Evolutionary conservation across 1,140 invertebrate genomes (phyloP).

Genomic region (Lordiphosa collinella): DNA sequence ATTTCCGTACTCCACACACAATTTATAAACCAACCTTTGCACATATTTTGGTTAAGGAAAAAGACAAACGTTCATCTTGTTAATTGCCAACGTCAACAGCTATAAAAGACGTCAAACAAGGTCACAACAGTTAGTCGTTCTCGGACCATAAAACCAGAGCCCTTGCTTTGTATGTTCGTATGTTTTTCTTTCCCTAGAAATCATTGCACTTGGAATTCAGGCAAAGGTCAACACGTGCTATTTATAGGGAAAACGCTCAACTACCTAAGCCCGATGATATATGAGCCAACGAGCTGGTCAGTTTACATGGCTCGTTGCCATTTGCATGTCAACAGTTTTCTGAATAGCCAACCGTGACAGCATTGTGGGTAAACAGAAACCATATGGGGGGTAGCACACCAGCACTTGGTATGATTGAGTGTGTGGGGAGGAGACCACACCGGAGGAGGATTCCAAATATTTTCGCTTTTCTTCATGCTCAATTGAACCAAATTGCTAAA

Average conservation of each 20-base stretch:
- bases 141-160: constrained; percentile 39
- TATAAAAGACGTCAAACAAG: constrained; percentile 40
- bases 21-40: background rate
- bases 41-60: background rate
- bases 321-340: constrained; percentile 66
- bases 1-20: background rate
- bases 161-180: constrained; percentile 12
- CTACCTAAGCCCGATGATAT: constrained; percentile 49
- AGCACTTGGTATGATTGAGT: too few relatives aligned
- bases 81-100: constrained; percentile 58
- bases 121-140: constrained; percentile 37
- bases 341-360: constrained; percentile 48
- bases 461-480: constrained; percentile 32
- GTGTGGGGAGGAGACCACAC: constrained; percentile 8
- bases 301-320: constrained; percentile 66
- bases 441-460: background rate
- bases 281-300: constrained; percentile 42
- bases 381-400: constrained; percentile 55
- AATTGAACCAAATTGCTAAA: constrained; percentile 59
- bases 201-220: constrained; percentile 56
- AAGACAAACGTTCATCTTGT: constrained; percentile 15
- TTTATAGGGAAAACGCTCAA: constrained; percentile 58
- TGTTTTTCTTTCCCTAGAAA: constrained; percentile 44
- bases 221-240: constrained; percentile 73
- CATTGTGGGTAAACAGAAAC: constrained; percentile 63